Base-by-base conservation (phyloP, 2,888 invertebrate genomes). In the Andricus curvator region DNA sequence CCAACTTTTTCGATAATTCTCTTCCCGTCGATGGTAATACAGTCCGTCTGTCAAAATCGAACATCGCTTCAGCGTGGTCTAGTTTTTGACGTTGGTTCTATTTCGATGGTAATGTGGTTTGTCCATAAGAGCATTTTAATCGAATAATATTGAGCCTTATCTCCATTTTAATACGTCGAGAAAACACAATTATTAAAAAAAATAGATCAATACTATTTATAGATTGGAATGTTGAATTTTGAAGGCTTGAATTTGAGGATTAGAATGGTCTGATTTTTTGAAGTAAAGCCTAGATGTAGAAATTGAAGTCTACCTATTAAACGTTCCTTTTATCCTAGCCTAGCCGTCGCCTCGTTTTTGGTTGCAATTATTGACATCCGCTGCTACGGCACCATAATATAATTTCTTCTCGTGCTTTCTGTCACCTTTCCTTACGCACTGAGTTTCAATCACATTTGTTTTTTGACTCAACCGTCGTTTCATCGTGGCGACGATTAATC, bases 1-100 rank as follows among this genome's bases (percentile, higher is more conserved):
- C 56, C 74, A 56, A 74, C 37, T 74, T 74, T 74, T 56, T 74
- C 74, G 56, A 74, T 74, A 74, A 74, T 74, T 74, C 74, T 74
- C 29, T 74, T 74, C 51, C 56, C 56, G 33, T n/a, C 33, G 29
- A 33, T 74, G 51, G 56, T 74, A 74, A 74, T 56, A 74, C 56
- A 56, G 74, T 56, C 56, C 74, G 37, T 2, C 56, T 74, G 74
- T 74, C 74, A 74, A 74, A 70, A 11, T 70, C 29, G 29, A 70
- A 70, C 20, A 51, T 48, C 70, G 29, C 51, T 29, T 60, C 60
- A 60, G 22, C 60, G 13, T 13, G 60, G 11, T 48, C 29, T 70
- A 20, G 29, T 48, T 70, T 48, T 70, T 29, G 9, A 33, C 48
- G 29, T 51, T 70, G 25, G 9, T 51, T 29, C 70, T 29, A 29